Percentiles rank a stretch among this genome's conserved stretches.
Evolutionary conservation across 2,113 vertebrate species (phyloP).

Genomic region (Silurus asotus): DNA sequence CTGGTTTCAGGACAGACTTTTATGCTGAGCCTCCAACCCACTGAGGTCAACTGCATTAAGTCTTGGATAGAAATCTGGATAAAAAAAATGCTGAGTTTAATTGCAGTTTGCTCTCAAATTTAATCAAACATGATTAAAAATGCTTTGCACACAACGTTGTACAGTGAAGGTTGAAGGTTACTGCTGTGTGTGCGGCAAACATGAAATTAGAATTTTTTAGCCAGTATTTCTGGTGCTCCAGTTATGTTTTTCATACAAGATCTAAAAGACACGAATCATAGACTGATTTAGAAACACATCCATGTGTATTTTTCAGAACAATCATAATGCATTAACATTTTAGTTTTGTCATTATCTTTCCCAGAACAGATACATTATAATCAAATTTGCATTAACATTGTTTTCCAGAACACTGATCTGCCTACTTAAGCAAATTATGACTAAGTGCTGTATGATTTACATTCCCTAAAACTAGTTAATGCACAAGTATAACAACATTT

Average conservation of each 20-base stretch:
- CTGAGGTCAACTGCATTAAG: background rate
- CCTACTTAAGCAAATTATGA: background rate
- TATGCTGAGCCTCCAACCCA: too few species aligned
- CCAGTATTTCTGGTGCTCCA: background rate
- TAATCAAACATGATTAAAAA: background rate
- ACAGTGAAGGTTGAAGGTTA: background rate
- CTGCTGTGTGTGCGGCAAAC: background rate
- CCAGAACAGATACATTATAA: background rate
- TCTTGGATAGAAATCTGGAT: background rate
- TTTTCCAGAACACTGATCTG: background rate
- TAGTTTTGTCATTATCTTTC: background rate
- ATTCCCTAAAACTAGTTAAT: conserved; percentile 3
- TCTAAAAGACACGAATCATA: background rate
- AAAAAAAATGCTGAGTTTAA: background rate
- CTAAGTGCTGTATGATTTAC: background rate
- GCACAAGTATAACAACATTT: background rate
- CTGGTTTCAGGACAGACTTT: too few species aligned
- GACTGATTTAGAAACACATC: background rate
- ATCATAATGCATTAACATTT: background rate
- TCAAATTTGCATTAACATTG: background rate
- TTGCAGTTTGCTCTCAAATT: background rate
- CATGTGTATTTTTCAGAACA: conserved; percentile 5
- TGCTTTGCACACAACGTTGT: background rate
- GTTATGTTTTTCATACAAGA: background rate
- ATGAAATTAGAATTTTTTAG: background rate